Percentiles rank a stretch among this genome's conserved stretches.
Evolutionary conservation across 2,113 vertebrate genomes (phyloP).

Genomic region (Peromyscus maniculatus): DNA sequence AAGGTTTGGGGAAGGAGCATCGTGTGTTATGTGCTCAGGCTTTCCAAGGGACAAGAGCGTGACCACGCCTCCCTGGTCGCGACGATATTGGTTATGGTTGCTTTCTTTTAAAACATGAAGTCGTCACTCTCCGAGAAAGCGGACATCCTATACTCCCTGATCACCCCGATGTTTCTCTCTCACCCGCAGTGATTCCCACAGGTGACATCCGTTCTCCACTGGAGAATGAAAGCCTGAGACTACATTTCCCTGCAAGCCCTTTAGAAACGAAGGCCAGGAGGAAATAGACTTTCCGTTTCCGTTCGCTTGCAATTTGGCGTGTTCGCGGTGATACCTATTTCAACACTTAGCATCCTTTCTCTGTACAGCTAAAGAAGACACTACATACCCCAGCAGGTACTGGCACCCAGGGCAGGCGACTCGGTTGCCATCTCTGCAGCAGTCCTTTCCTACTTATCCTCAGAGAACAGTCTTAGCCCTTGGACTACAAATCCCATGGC

Average conservation of each 20-base stretch:
- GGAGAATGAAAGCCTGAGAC: slow-evolving; percentile 27
- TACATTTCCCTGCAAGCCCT: slow-evolving; percentile 63
- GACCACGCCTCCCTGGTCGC: slow-evolving; percentile 54
- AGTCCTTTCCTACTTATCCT: slow-evolving; percentile 50
- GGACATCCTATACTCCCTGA: not conserved
- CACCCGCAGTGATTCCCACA: not conserved
- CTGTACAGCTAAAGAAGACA: not conserved
- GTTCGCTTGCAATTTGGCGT: not conserved
- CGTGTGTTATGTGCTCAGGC: not conserved
- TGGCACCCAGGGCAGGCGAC: not conserved
- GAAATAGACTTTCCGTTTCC: slow-evolving; percentile 43
- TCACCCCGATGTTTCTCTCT: not conserved
- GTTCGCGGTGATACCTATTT: slow-evolving; percentile 12
- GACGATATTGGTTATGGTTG: not conserved
- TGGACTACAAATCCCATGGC: slow-evolving; percentile 74
- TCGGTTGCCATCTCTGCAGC: slow-evolving; percentile 49
- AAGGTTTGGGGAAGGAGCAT: not conserved
- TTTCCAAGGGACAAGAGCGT: not conserved
- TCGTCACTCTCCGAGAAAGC: not conserved
- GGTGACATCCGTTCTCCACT: slow-evolving; percentile 44
- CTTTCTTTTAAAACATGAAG: slow-evolving; percentile 51
- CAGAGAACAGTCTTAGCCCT: not conserved
- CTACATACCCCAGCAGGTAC: slow-evolving; percentile 73
- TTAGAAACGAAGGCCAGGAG: not conserved
- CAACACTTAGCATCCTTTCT: slow-evolving; percentile 40